Evolutionary conservation across 2,888 invertebrate species (phyloP), one percentile per base, ranked within the genome.

Genomic region (Nineta flava): DNA sequence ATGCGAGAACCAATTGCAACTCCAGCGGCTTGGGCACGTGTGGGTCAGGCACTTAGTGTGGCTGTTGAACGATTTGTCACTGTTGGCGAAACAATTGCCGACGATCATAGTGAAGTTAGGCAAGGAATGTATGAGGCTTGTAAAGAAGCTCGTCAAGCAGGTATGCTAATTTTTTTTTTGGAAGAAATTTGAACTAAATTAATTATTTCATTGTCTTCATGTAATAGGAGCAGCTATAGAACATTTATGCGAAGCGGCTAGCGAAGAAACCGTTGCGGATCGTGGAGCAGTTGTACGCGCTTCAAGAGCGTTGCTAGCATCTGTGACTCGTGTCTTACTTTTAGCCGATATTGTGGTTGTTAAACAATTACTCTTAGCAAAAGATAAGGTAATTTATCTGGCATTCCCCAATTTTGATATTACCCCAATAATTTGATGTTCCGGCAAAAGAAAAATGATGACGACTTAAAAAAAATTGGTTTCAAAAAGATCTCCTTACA

Each of bases 81-180:
- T 42, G 96, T 99, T 56, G 97, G 97, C 42, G 96, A 97, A 71
- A 90, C 94, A 60, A 97, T 99, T 64, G 97, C 95, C 46, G 95
- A 95, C 69, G 95, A 96, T 73, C 95, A 97, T 74, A 85, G 86
- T 31, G 96, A 97, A 69, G 92, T 99, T 57, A 84, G 92, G 58
- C 84, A 87, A 63, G 95, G 95, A 67, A 97, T 99, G 96, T 94
- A 90, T 67, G 91, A 95, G 60, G 96, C 97, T 21, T 99, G 97
- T 71, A 91, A 90, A 64, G 96, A 97, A 65, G 96, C 97, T 13
- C 74, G 95, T 59, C 79, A 87, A 61, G 95, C 96, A 65, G 96
- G 97, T 94, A 67, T 69, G 19, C 2, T 21, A 35, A 35, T n/a
- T 35, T 44, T 17, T 19, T n/a, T n/a, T n/a, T n/a, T n/a, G n/a